Evolutionary conservation across 1,140 invertebrate genomes (phyloP), one percentile per base, ranked within the genome.

Genomic region (Liolophura sinensis): DNA sequence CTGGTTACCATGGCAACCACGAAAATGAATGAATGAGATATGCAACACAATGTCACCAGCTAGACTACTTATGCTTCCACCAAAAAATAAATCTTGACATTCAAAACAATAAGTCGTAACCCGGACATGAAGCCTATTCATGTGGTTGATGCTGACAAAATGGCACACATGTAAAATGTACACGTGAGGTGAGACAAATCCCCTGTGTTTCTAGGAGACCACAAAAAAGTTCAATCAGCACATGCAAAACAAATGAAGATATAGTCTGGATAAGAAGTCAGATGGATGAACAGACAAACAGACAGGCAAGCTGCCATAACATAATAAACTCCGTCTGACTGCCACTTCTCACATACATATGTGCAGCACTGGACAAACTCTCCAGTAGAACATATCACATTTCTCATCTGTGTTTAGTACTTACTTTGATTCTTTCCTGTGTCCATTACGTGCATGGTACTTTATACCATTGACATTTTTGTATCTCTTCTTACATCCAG

Each of bases 401-500:
- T 27, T 51, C 50, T 16, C 46, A 56, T 66, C 67, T 60, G 25
- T 50, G 22, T 47, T 48, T 64, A 48, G 58, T 52, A 88, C 89
- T 87, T 82, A 92, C 90, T 90, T 92, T 78, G 89, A 89, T 76
- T 92, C 91, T 79, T 92, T 92, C 82, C 91, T 92, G 79, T 93
- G 92, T 14, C 91, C 91, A 83, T 93, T 92, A 80, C 92, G 91
- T 1, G 90, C 91, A 85, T 94, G 92, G 78, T 94, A 93, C 78
- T 93, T 93, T 70, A 93, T 92, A 49, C 92, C 92, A 82, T 93
- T 94, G n/a, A 92, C 88, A 79, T 93, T 94, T 79, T 93, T 93
- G 82, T 94, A 94, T 31, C 91, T 85, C 78, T 93, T 93, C 78
- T 91, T 91, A 83, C 92, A 94, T n/a, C 91, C 92, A 48, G 91